Evolutionary conservation across 2,113 vertebrate genomes (phyloP).

Genomic region (Scophthalmus maximus): DNA sequence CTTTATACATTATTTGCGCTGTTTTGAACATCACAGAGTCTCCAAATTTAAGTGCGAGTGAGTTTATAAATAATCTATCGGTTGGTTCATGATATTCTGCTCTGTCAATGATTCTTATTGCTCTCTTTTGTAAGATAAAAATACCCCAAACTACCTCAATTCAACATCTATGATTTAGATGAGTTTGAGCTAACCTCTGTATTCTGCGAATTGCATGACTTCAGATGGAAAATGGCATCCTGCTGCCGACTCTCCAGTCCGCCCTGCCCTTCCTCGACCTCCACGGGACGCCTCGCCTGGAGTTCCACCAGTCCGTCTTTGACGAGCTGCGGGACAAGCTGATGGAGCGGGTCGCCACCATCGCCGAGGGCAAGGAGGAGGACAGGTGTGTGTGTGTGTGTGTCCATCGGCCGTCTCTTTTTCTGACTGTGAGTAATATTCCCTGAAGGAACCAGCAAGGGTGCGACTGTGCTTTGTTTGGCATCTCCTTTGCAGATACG

Average conservation of each 20-base stretch:
- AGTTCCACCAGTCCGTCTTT: conserved; percentile 99
- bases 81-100: too few relatives aligned
- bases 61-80: too few relatives aligned
- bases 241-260: conserved; percentile 95
- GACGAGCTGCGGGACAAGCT: conserved; percentile 97
- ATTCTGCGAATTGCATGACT: not conserved
- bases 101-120: too few relatives aligned
- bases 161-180: too few relatives aligned
- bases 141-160: too few relatives aligned
- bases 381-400: conserved; percentile 91
- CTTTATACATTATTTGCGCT: too few relatives aligned
- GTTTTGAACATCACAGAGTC: too few relatives aligned
- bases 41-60: too few relatives aligned
- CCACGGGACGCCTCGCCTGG: conserved; percentile 93
- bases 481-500: conserved; percentile 85
- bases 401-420: not conserved
- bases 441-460: not conserved
- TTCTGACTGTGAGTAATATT: not conserved
- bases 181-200: too few relatives aligned
- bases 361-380: conserved; percentile 93
- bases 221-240: conserved; percentile 96
- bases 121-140: too few relatives aligned
- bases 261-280: conserved; percentile 97
- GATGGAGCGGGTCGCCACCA: conserved; percentile 92
- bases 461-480: not conserved